Base-by-base conservation (phyloP, 2,113 vertebrate species). In the Urocynchramus pylzowi region DNA sequence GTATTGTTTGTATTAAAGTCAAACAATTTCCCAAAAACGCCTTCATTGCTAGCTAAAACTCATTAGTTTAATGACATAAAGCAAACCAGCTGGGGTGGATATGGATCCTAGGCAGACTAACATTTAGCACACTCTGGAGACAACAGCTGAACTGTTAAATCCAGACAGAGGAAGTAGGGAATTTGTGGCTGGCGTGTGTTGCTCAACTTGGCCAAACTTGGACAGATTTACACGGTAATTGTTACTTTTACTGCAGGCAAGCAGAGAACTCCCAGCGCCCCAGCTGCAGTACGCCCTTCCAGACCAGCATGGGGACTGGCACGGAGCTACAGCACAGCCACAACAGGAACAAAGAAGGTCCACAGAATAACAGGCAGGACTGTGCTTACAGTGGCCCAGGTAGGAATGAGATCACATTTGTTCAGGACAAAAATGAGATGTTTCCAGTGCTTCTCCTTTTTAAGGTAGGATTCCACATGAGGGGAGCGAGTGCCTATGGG, bases 361-460 rank as follows among this genome's bases (percentile, higher is more conserved):
- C 41, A 49, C 1, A 18, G 42, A 73, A 5, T 3, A 57, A 52
- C 2, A 90, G 47, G 41, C 49, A 82, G 47, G 44, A 69, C 21
- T 31, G 31, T 87, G 96, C 98, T 98, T 97, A 99, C 99, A 20
- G 99, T 99, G 79, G 98, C 99, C 99, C 99, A 99, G 71, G 99
- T 98, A 47, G 99, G 99, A 97, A 99, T 97, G 54, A 99, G 99
- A 92, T 99, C 99, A 97, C 99, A 99, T 85, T 99, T 99, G 96
- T 99, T 99, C 23, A 99, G 98, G 80, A 99, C 99, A 95, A 99
- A 99, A 95, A 99, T 99, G 24, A 99, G 98, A 85, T 99, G 99
- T 80, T 99, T 99, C 99, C 99, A 99, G 24, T 98, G 97, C 64
- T 99, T 99, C 96, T 99, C 99, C 95, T 99, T 99, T 96, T 99